Evolutionary conservation across 1,140 invertebrate species (phyloP).

Genomic region (Polypedilum vanderplanki): DNA sequence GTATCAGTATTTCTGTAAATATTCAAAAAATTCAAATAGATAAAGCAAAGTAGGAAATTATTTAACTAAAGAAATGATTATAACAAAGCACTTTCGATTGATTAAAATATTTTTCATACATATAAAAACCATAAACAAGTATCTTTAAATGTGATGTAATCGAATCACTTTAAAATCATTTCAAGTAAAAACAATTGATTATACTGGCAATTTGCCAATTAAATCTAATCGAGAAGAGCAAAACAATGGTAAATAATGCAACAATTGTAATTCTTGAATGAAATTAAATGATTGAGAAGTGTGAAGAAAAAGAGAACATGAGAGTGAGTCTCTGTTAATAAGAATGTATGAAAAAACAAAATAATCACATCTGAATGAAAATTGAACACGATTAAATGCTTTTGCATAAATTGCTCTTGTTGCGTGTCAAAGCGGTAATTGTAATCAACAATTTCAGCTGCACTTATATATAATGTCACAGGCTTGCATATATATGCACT

Average conservation of each 20-base stretch:
- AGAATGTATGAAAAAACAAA: neutral
- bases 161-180: neutral
- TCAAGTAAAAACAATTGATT: neutral
- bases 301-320: too few relatives aligned
- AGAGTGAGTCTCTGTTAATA: too few relatives aligned
- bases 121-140: too few relatives aligned
- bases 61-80: too few relatives aligned
- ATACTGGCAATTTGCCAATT: neutral
- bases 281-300: neutral
- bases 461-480: neutral
- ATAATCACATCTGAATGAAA: neutral
- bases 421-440: conserved; percentile 17
- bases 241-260: too few relatives aligned
- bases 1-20: too few relatives aligned
- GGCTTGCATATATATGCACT: neutral
- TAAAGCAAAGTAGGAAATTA: too few relatives aligned
- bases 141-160: conserved; percentile 3
- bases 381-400: neutral
- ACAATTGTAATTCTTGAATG: neutral
- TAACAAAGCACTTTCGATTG: too few relatives aligned
- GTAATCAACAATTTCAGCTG: neutral
- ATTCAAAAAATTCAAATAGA: too few relatives aligned
- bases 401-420: neutral
- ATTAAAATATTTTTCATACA: too few relatives aligned
- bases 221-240: neutral